Conservation (phyloP, 2,888 invertebrate species). For the Sarcophaga variegata region DNA sequence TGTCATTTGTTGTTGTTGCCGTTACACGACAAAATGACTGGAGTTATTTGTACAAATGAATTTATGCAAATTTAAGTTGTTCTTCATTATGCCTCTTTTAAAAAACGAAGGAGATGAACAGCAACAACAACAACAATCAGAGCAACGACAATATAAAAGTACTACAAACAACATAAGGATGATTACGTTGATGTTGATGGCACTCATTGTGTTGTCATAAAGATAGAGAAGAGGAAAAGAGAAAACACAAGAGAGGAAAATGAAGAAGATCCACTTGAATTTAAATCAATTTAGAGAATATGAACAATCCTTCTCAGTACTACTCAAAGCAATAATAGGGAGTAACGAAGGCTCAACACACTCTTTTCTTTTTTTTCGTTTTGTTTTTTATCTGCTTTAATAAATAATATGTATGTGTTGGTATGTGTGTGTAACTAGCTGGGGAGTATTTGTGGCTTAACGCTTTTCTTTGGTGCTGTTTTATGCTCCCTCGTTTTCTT, state of each 20-base stretch:
- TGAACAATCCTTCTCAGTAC: slow-evolving; percentile 55
- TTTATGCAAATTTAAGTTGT: slow-evolving; percentile 70
- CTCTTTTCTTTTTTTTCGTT: too few relatives aligned
- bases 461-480: too few relatives aligned
- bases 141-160: slow-evolving; percentile 25
- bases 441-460: background rate
- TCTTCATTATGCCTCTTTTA: slow-evolving; percentile 67
- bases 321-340: slow-evolving; percentile 35
- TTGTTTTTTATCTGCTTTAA: background rate
- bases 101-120: slow-evolving; percentile 48
- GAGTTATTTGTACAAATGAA: slow-evolving; percentile 39
- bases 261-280: slow-evolving; percentile 63
- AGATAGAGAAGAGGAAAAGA: background rate
- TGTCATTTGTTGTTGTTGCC: background rate
- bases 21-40: background rate
- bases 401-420: slow-evolving; percentile 32
- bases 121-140: slow-evolving; percentile 36
- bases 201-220: slow-evolving; percentile 67
- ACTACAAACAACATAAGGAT: slow-evolving; percentile 58
- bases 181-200: slow-evolving; percentile 63
- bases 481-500: background rate
- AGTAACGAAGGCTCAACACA: slow-evolving; percentile 34
- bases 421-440: slow-evolving; percentile 32
- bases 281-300: slow-evolving; percentile 70
- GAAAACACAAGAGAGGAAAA: background rate